Evolutionary conservation across 1,140 invertebrate species (phyloP).

Genomic region (Orussus abietinus): DNA sequence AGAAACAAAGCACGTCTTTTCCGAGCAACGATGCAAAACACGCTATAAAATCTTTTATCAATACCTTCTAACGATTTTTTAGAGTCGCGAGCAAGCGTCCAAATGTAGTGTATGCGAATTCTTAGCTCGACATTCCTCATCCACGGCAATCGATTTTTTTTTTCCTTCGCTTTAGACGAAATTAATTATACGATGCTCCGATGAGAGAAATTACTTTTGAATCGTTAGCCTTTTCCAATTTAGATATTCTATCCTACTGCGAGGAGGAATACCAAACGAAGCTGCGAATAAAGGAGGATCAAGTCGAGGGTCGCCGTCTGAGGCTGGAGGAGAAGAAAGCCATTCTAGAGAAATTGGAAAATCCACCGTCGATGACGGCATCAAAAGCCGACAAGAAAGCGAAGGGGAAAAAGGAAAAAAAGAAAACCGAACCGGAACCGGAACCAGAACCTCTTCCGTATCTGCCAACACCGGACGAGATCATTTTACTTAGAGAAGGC

Average conservation of each 20-base stretch:
- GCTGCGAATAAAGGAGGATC: slow-evolving; percentile 28
- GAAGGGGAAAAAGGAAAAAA: slow-evolving; percentile 19
- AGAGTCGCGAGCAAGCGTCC: too few relatives aligned
- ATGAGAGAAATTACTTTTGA: too few relatives aligned
- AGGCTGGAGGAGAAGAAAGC: slow-evolving; percentile 35
- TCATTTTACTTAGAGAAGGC: slow-evolving; percentile 33
- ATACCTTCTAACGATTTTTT: too few relatives aligned
- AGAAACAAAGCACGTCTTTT: too few relatives aligned
- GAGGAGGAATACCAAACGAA: slow-evolving; percentile 23
- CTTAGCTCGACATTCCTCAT: too few relatives aligned
- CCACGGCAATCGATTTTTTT: too few relatives aligned
- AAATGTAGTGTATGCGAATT: too few relatives aligned
- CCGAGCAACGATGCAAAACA: too few relatives aligned
- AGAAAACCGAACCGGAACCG: slow-evolving; percentile 23
- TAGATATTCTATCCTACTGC: slow-evolving; percentile 32
- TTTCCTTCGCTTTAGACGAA: too few relatives aligned
- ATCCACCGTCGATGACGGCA: slow-evolving; percentile 19
- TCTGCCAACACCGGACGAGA: slow-evolving; percentile 34
- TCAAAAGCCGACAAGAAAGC: slow-evolving; percentile 20
- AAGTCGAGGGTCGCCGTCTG: slow-evolving; percentile 29
- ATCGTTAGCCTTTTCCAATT: too few relatives aligned
- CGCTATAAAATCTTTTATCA: too few relatives aligned
- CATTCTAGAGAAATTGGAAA: slow-evolving; percentile 27
- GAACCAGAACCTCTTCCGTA: slow-evolving; percentile 31
- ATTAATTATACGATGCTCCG: too few relatives aligned